A percentile compares a stretch with the other conserved stretches of the same genome.
Conservation (phyloP, 2,797 vertebrate genomes). For the Neomorphus geoffroyi region DNA sequence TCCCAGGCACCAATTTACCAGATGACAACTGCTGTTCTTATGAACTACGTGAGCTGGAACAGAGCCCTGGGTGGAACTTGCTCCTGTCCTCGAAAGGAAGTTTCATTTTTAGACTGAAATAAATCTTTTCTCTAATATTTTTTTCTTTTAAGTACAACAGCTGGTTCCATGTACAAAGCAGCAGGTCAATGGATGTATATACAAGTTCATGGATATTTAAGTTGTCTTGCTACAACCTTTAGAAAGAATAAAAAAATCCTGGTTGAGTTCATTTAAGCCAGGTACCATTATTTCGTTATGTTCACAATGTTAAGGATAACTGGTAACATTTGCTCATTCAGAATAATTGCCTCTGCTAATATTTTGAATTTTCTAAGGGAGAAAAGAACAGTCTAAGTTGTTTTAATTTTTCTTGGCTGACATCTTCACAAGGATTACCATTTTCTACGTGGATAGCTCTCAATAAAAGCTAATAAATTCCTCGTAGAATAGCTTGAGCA, state of each 20-base stretch:
- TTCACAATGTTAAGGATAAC: neutral
- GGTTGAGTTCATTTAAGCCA: neutral
- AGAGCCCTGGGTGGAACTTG: neutral
- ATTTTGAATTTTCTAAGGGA: neutral
- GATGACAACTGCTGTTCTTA: conserved; percentile 42
- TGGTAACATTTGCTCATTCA: conserved; percentile 3
- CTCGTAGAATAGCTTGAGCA: neutral
- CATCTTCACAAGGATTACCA: neutral
- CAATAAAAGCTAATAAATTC: neutral
- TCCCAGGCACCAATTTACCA: conserved; percentile 32
- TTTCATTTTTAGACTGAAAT: neutral
- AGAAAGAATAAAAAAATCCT: neutral
- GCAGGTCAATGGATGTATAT: neutral
- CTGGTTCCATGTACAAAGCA: neutral
- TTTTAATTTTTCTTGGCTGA: conserved; percentile 1
- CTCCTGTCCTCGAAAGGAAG: neutral
- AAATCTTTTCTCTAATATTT: neutral
- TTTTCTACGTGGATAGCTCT: neutral
- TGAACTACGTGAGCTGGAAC: conserved; percentile 7
- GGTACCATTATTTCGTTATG: neutral
- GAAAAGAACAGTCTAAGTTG: neutral
- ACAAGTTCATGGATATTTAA: neutral
- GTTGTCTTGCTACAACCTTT: neutral
- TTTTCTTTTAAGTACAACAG: neutral
- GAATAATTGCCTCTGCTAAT: conserved; percentile 9